Conservation (phyloP, 1,140 invertebrate species). For the Cherax destructor region DNA sequence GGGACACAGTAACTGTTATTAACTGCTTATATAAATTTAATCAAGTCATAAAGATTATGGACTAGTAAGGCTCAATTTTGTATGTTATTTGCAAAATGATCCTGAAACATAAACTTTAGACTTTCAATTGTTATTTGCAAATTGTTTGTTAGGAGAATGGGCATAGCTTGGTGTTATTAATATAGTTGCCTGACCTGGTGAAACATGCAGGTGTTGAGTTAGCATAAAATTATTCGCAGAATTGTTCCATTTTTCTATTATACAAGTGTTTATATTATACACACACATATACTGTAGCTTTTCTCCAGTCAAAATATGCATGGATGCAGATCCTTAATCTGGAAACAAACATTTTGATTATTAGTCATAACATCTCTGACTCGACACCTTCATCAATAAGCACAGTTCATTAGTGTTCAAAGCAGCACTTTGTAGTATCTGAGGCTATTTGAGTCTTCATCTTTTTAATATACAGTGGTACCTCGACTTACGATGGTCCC, state of each 20-base stretch:
- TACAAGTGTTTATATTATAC: not conserved
- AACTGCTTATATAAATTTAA: not conserved
- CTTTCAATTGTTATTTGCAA: conserved; percentile 11
- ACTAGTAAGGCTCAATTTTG: conserved; percentile 25
- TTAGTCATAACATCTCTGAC: not conserved
- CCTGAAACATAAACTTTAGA: conserved; percentile 8
- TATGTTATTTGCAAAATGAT: conserved; percentile 17
- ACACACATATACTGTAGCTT: not conserved
- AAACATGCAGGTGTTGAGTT: conserved; percentile 26
- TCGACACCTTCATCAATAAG: conserved; percentile 9
- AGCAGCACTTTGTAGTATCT: conserved; percentile 12
- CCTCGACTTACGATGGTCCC: no score
- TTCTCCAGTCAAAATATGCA: not conserved
- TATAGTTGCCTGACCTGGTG: conserved; percentile 5
- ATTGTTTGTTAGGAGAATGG: not conserved
- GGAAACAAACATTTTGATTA: conserved; percentile 8
- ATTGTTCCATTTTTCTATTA: not conserved
- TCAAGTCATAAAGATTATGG: not conserved
- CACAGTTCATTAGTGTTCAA: conserved; percentile 15
- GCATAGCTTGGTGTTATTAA: conserved; percentile 25
- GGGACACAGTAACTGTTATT: not conserved
- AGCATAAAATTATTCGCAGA: not conserved
- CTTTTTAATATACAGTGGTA: conserved; percentile 36
- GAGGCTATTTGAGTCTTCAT: conserved; percentile 33
- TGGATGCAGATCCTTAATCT: not conserved